These are phyloP conservation scores for Ophion ellenae DNA, from an alignment of 2,888 invertebrate genomes.

Conservation along the genomic window DNA sequence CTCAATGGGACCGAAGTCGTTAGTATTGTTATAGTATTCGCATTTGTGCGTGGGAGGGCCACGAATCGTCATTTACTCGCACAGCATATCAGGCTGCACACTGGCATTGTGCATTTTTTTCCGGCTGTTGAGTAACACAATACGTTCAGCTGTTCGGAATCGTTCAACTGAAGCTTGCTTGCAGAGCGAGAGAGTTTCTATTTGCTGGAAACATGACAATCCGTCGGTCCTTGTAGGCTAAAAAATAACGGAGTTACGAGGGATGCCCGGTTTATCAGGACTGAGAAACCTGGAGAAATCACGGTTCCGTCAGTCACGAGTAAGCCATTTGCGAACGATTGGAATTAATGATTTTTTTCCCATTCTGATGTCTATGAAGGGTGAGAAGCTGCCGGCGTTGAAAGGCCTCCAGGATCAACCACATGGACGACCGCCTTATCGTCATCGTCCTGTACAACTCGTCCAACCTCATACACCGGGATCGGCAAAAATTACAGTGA, in stretches of 20 bases:
- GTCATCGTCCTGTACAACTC: constrained; percentile 50
- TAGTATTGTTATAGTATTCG: constrained; percentile 62
- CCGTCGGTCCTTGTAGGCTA: neutral
- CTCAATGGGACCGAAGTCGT: constrained; percentile 73
- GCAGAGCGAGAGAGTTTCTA: neutral
- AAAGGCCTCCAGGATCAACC: constrained; percentile 34
- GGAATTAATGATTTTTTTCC: constrained; percentile 1
- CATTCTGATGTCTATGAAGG: constrained; percentile 22
- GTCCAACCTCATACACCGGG: constrained; percentile 49
- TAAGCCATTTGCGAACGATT: constrained; percentile 5
- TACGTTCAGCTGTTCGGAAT: neutral
- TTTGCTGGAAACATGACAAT: neutral
- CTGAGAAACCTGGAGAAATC: neutral
- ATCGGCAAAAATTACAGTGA: constrained; percentile 2
- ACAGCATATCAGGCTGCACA: neutral
- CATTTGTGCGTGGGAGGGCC: neutral
- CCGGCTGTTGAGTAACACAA: neutral
- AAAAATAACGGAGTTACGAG: neutral
- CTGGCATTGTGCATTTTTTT: neutral
- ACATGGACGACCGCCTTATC: constrained; percentile 35
- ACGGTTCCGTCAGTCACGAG: neutral
- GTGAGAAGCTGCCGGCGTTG: constrained; percentile 44
- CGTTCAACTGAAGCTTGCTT: neutral
- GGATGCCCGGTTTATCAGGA: neutral
- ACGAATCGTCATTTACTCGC: constrained; percentile 5